Conservation (phyloP, 2,113 vertebrate genomes). For the Upupa epops region DNA sequence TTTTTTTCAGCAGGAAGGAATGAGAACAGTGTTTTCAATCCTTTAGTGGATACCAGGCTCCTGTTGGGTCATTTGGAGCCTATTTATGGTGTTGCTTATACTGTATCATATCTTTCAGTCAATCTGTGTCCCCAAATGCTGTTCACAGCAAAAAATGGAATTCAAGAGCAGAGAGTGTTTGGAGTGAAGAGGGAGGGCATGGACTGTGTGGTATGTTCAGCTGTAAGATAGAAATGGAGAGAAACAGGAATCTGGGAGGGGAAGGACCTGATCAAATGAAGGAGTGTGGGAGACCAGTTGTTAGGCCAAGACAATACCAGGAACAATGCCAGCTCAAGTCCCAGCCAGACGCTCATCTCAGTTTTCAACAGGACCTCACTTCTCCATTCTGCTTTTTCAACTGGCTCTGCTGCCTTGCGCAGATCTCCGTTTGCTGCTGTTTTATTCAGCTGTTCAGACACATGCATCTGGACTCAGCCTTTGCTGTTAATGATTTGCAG, state of each 20-base stretch:
- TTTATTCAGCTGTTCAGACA: neutral
- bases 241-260: neutral
- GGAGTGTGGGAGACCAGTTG: neutral
- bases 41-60: slow-evolving; percentile 19
- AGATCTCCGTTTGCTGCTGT: neutral
- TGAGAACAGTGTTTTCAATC: slow-evolving; percentile 16
- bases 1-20: neutral
- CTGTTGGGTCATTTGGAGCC: slow-evolving; percentile 20
- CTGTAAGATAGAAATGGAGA: neutral
- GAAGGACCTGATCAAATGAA: neutral
- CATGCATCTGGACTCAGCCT: neutral
- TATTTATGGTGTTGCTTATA: slow-evolving; percentile 30
- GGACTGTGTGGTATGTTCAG: neutral
- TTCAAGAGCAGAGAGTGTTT: neutral
- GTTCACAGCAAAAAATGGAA: neutral
- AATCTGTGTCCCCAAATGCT: slow-evolving; percentile 41
- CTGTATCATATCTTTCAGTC: slow-evolving; percentile 22
- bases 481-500: neutral
- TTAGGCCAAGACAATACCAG: neutral
- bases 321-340: fast-evolving
- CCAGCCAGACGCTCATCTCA: neutral
- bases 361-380: neutral
- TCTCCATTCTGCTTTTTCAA: neutral
- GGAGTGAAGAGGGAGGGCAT: neutral
- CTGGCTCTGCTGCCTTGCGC: neutral